Base-by-base conservation (phyloP, 2,888 invertebrate species). In the Apeira syringaria region DNA sequence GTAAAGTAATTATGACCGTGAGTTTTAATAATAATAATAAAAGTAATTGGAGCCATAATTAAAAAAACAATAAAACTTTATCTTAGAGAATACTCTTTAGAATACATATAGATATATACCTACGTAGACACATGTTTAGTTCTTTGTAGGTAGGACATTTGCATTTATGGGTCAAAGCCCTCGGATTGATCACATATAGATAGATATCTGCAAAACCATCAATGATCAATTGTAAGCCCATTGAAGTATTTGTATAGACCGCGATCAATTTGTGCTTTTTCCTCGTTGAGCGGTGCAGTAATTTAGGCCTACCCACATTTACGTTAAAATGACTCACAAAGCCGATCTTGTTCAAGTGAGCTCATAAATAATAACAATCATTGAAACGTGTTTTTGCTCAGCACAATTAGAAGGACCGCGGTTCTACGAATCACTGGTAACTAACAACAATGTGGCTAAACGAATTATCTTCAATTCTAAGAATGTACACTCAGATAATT, bases 371-470 rank as follows among this genome's bases (percentile, higher is more conserved):
- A 78, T 74, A 66, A 72, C 68, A 68, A 75, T 73, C 68, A 80
- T 80, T 80, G 82, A 77, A 69, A 73, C 47, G 25, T 44, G 68
- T 84, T 84, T 84, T 81, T 81, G 77, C 75, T 68, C 59, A 66
- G 57, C 63, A 60, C 76, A 84, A 82, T 84, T 82, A 83, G 69
- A 74, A 70, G 68, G 45, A 47, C 34, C 43, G 33, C 43, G 41
- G 11, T 73, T 73, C 74, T 67, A 51, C 53, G 75, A 75, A 74
- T 51, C 57, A 46, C 39, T 53, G 41, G 44, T 45, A 46, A 57
- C 52, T 45, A 46, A 57, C 52, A 61, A 65, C 68, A 70, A 58
- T 61, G 57, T 64, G 60, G 47, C 52, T 50, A 58, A 49, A 53
- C 54, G 56, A 65, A 63, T 71, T 61, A 69, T 67, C 63, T 64